Evolutionary conservation across 1,140 invertebrate species (phyloP).

Genomic region (Leptoteleia sp.): DNA sequence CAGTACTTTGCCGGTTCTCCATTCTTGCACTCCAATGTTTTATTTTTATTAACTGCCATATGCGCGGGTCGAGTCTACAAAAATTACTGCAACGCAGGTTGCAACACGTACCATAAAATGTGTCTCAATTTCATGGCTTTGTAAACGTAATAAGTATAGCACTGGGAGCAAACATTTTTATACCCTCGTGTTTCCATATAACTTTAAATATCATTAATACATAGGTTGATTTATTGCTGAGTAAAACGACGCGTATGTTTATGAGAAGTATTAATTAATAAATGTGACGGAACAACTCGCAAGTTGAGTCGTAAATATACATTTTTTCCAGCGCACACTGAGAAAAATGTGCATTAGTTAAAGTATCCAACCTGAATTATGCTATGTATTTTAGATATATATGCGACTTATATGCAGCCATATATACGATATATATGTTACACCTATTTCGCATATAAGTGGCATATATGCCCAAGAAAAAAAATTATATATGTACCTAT

Average conservation of each 20-base stretch:
- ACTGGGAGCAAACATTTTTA: slow-evolving; percentile 43
- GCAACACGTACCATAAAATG: slow-evolving; percentile 55
- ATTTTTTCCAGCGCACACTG: too few species aligned
- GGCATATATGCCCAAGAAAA: too few species aligned
- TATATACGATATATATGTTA: too few species aligned
- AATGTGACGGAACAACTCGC: neutral
- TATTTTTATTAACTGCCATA: slow-evolving; percentile 56
- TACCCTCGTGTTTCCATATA: slow-evolving; percentile 12
- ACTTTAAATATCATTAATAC: slow-evolving; percentile 6
- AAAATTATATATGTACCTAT: too few species aligned
- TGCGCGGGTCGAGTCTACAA: slow-evolving; percentile 37
- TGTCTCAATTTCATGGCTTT: slow-evolving; percentile 57
- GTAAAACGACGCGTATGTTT: neutral
- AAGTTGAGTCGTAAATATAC: too few species aligned
- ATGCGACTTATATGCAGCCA: too few species aligned
- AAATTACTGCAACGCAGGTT: slow-evolving; percentile 52
- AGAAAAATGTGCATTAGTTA: too few species aligned
- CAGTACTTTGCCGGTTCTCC: slow-evolving; percentile 13
- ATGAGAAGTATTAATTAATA: neutral
- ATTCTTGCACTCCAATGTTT: slow-evolving; percentile 49
- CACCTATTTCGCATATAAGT: too few species aligned
- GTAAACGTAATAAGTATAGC: slow-evolving; percentile 55
- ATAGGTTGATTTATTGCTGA: slow-evolving; percentile 15
- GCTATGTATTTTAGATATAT: too few species aligned
- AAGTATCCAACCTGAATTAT: too few species aligned